A percentile compares a stretch with the other conserved stretches of the same genome.
Evolutionary conservation across 2,113 vertebrate species (phyloP).

Genomic region (Aleadryas rufinucha): DNA sequence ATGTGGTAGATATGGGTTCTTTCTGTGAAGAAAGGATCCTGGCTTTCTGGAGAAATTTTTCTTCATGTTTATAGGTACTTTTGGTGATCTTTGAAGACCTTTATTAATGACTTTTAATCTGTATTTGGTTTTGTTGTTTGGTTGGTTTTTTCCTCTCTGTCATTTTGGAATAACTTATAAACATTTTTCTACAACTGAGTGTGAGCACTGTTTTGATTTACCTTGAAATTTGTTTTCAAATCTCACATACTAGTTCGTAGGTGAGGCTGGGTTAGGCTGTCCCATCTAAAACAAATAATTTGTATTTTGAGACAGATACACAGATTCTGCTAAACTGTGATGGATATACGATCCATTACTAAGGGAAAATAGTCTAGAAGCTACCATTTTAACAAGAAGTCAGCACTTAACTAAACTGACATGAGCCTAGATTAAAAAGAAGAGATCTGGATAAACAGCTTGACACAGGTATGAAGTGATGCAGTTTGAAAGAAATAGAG

Average conservation of each 20-base stretch:
- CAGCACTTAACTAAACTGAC: not conserved
- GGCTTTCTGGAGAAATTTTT: not conserved
- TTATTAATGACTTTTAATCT: not conserved
- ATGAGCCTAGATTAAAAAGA: not conserved
- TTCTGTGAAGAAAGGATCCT: not conserved
- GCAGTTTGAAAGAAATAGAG: not conserved
- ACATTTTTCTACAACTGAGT: not conserved
- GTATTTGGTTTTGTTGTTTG: not conserved
- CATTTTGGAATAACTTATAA: not conserved
- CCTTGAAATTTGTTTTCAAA: not conserved
- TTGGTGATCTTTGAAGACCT: not conserved
- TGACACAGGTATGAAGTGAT: not conserved
- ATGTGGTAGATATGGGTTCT: not conserved
- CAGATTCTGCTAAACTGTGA: not conserved
- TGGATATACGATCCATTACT: not conserved
- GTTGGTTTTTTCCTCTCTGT: accelerated
- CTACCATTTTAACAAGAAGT: not conserved
- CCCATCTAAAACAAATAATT: not conserved
- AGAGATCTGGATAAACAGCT: not conserved
- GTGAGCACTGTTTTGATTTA: not conserved
- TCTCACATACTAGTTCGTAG: not conserved
- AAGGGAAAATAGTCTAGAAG: not conserved
- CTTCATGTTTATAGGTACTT: not conserved
- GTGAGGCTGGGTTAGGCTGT: not conserved
- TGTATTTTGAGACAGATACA: not conserved